Conservation (phyloP, 1,140 invertebrate genomes). For the Drosophila lacteicornis region DNA sequence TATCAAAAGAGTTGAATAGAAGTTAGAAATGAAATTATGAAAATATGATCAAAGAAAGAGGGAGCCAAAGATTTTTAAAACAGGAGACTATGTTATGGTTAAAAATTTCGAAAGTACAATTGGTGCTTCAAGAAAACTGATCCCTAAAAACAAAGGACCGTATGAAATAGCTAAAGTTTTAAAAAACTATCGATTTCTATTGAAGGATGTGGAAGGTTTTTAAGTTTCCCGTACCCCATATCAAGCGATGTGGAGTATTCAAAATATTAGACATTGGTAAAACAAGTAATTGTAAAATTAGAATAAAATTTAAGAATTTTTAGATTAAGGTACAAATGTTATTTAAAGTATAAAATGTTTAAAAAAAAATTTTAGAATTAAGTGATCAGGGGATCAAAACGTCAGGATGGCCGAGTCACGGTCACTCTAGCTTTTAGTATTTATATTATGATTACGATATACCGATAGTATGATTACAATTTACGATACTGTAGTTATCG, state of each 20-base stretch:
- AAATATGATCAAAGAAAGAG: not conserved
- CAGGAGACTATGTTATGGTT: not conserved
- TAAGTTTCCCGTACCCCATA: not conserved
- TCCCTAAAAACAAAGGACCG: too few species aligned
- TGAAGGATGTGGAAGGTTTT: not conserved
- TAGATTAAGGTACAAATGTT: too few species aligned
- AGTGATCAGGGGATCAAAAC: too few species aligned
- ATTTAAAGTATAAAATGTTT: too few species aligned
- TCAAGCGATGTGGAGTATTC: not conserved
- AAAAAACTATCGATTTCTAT: not conserved
- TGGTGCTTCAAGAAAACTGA: not conserved
- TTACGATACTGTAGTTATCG: too few species aligned
- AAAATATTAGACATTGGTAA: not conserved
- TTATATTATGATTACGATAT: too few species aligned
- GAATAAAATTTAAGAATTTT: too few species aligned
- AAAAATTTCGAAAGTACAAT: not conserved
- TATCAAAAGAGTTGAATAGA: not conserved
- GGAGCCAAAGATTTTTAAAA: not conserved
- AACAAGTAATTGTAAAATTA: not conserved
- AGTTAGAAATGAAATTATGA: not conserved
- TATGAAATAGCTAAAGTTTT: not conserved
- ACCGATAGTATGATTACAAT: too few species aligned
- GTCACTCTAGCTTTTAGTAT: too few species aligned
- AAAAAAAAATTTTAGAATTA: too few species aligned
- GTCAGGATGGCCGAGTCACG: too few species aligned